Evolutionary conservation across 2,888 invertebrate species (phyloP).

Genomic region (Sycophila texana): DNA sequence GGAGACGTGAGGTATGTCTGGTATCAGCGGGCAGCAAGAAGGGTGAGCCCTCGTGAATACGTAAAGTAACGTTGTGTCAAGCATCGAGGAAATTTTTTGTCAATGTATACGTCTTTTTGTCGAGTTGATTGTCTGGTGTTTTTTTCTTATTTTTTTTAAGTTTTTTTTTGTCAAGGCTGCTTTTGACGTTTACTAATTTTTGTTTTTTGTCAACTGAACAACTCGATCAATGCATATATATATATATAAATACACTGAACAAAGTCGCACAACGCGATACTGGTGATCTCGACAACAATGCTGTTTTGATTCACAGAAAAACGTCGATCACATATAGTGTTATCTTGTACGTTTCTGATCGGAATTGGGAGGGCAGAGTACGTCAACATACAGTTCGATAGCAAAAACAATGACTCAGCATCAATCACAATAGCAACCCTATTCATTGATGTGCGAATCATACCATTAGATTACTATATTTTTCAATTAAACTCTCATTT

Average conservation of each 20-base stretch:
- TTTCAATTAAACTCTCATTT: slow-evolving; percentile 20
- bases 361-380: slow-evolving; percentile 73
- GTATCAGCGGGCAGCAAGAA: slow-evolving; percentile 60
- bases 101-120: slow-evolving; percentile 51
- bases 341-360: slow-evolving; percentile 49
- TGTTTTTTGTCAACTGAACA: slow-evolving; percentile 24
- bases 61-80: slow-evolving; percentile 57
- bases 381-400: slow-evolving; percentile 54
- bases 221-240: slow-evolving; percentile 17
- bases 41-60: slow-evolving; percentile 60
- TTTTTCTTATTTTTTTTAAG: slow-evolving; percentile 23
- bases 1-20: slow-evolving; percentile 47
- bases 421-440: slow-evolving; percentile 26
- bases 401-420: slow-evolving; percentile 31
- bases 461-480: slow-evolving; percentile 55
- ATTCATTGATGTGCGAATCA: slow-evolving; percentile 49
- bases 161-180: slow-evolving; percentile 44
- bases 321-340: slow-evolving; percentile 35
- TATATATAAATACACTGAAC: slow-evolving; percentile 32
- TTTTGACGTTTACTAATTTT: slow-evolving; percentile 41
- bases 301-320: slow-evolving; percentile 40
- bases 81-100: slow-evolving; percentile 53
- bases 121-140: slow-evolving; percentile 42
- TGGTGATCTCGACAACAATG: slow-evolving; percentile 26
- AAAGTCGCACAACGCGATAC: slow-evolving; percentile 25